Percentiles rank a stretch among this genome's conserved stretches.
These are phyloP conservation scores for Lemur catta DNA, from an alignment of 2,797 vertebrate species.

Conservation along the genomic window DNA sequence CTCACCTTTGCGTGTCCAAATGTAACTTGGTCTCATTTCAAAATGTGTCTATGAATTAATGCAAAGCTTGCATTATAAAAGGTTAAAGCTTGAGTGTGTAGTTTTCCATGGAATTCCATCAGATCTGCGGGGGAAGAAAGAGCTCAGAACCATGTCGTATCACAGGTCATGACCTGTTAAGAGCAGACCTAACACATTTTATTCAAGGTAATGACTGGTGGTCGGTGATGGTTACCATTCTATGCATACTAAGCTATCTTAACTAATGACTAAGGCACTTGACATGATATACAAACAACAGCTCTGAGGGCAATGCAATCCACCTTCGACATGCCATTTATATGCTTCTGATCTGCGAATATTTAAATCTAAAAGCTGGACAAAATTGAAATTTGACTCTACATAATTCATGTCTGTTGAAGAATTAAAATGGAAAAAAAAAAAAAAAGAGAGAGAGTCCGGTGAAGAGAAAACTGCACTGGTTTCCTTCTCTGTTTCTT, in stretches of 20 bases:
- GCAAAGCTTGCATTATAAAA: neutral
- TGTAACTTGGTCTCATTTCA: neutral
- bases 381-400: neutral
- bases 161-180: neutral
- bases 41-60: neutral
- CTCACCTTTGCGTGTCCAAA: neutral
- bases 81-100: neutral
- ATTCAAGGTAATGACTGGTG: neutral
- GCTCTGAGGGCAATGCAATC: neutral
- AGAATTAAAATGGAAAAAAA: neutral
- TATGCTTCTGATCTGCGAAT: neutral
- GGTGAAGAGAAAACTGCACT: neutral
- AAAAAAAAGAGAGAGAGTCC: neutral
- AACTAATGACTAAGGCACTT: neutral
- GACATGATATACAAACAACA: neutral
- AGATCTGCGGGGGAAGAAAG: too few relatives aligned
- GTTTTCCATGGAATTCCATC: neutral
- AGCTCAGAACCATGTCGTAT: neutral
- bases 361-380: conserved; percentile 5
- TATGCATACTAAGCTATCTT: neutral
- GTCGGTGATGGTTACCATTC: neutral
- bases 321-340: neutral
- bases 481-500: conserved; percentile 62
- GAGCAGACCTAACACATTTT: neutral
- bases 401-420: neutral